Evolutionary conservation across 2,888 invertebrate genomes (phyloP), one percentile per base, ranked within the genome.

Genomic region (Biston betularia): DNA sequence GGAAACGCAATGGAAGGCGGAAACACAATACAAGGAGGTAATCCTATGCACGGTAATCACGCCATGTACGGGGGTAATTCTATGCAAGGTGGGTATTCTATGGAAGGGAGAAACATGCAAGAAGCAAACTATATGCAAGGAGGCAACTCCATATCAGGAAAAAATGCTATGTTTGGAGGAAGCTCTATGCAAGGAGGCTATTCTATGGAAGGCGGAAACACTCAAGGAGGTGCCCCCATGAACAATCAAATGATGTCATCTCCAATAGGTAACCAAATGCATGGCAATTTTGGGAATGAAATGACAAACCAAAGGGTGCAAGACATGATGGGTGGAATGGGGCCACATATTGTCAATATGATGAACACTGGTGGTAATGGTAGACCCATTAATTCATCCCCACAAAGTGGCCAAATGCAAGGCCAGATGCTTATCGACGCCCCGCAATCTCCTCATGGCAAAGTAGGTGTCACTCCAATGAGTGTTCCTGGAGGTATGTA

Each of bases 341-440:
- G 90, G 6, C 84, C 85, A 52, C 78, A 89, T 69, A 90, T 91
- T 54, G 69, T 89, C 3, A 88, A 86, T 56, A 89, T 91, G 89
- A 84, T 91, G 77, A 77, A 79, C 71, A 72, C 79, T 64, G 76
- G 79, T 45, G 70, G 76, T 38, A 67, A 73, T 7, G 14, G n/a
- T 5, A 66, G 57, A 71, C 15, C 67, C 72, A 64, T 45, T 68
- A 55, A 64, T 54, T 33, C 76, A 73, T n/a, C 45, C 46, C 68
- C 57, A 46, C 53, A 48, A 63, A 24, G 40, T 50, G 59, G 65
- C 6, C 72, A 68, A 55, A 60, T 67, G 38, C 68, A 70, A 35
- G 65, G 60, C 14, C 58, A 80, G 0, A 79, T 80, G 75, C 35
- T 78, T 5, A 75, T 76, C 42, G 76, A 81, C 65, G 78, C 79